Percentiles rank a stretch among this genome's conserved stretches.
Conservation (phyloP, 2,888 invertebrate species). For the Aleiodes leptofemur region DNA sequence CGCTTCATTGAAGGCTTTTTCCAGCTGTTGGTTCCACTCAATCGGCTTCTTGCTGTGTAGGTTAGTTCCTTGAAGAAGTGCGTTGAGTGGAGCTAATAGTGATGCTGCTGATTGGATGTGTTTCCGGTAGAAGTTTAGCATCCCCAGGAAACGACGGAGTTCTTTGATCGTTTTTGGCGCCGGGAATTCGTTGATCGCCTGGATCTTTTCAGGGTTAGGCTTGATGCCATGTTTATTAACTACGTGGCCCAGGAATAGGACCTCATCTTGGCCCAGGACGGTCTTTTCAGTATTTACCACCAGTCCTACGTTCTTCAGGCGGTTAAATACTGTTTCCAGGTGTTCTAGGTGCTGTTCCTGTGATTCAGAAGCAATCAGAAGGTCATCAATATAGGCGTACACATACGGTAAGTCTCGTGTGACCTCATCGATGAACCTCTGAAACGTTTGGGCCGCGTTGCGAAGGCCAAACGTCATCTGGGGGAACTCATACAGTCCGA, state of each 20-base stretch:
- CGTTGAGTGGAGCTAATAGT: slow-evolving; percentile 3
- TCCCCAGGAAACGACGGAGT: background rate
- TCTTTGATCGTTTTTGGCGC: background rate
- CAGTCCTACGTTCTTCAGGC: too few relatives aligned
- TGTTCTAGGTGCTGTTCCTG: background rate
- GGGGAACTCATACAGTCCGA: slow-evolving; percentile 28
- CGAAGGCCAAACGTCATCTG: slow-evolving; percentile 41
- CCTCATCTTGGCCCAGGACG: background rate
- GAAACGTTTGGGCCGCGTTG: too few relatives aligned
- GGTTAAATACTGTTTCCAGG: background rate
- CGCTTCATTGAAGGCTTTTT: background rate
- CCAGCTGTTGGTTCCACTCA: background rate
- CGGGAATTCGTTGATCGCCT: background rate
- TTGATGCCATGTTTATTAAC: background rate
- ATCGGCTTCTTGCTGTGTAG: background rate
- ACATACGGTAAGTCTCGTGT: slow-evolving; percentile 7
- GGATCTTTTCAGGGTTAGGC: background rate
- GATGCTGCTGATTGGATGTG: background rate
- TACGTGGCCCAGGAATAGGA: background rate
- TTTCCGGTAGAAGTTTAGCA: slow-evolving; percentile 9
- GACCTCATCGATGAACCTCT: background rate
- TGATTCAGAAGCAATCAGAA: background rate
- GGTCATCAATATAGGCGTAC: slow-evolving; percentile 2
- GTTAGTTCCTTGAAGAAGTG: background rate
- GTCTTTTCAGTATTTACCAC: background rate